A percentile compares a stretch with the other conserved stretches of the same genome.
Evolutionary conservation across 2,113 vertebrate species (phyloP).

Genomic region (Tetrax tetrax): DNA sequence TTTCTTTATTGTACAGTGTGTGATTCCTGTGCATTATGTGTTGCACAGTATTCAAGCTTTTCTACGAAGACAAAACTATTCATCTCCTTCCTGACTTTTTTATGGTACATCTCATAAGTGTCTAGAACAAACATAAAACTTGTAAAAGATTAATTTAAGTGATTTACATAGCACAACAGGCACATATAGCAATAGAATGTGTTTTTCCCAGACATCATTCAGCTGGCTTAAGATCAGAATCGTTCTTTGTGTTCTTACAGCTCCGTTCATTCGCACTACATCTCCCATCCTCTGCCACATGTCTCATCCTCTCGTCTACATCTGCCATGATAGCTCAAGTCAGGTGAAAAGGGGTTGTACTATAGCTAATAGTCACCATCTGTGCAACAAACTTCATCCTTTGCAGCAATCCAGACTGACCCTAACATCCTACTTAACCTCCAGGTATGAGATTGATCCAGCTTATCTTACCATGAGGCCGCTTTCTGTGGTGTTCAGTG

Average conservation of each 20-base stretch:
- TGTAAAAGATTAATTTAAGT: background rate
- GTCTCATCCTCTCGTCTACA: background rate
- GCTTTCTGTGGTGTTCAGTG: background rate
- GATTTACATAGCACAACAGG: background rate
- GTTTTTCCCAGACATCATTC: background rate
- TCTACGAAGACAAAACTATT: background rate
- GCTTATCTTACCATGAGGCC: background rate
- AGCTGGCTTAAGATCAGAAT: background rate
- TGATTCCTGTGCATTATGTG: background rate
- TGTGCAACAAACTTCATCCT: background rate
- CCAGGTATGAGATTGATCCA: background rate
- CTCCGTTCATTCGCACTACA: rapidly evolving
- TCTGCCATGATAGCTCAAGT: background rate
- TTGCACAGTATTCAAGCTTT: background rate
- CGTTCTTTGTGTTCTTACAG: background rate
- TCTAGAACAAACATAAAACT: background rate
- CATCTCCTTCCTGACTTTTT: background rate
- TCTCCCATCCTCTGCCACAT: background rate
- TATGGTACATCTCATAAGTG: background rate
- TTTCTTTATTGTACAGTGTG: background rate
- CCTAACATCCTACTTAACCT: background rate
- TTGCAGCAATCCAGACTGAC: background rate
- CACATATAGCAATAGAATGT: background rate
- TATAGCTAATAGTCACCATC: background rate
- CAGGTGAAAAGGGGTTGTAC: background rate